Evolutionary conservation across 1,140 invertebrate genomes (phyloP).

Genomic region (Caenorhabditis latens): DNA sequence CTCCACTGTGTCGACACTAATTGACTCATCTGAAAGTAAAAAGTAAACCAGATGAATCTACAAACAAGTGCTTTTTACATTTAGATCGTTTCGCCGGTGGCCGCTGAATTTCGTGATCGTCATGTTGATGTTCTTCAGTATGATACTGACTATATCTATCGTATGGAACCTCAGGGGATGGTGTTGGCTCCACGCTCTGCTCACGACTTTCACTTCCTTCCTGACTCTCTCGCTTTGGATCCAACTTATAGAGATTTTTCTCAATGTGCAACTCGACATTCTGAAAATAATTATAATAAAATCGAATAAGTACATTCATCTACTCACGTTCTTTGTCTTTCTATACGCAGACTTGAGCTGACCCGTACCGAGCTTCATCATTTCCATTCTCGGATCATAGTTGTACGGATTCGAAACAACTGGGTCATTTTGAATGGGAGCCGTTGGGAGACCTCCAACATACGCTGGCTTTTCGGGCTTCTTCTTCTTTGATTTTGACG

Average conservation of each 20-base stretch:
- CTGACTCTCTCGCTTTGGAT: slow-evolving; percentile 37
- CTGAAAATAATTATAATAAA: slow-evolving; percentile 5
- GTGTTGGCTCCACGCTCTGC: background rate
- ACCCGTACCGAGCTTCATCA: slow-evolving; percentile 58
- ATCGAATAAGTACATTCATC: no score
- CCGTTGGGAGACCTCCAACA: slow-evolving; percentile 52
- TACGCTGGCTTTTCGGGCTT: slow-evolving; percentile 55
- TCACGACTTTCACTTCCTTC: background rate
- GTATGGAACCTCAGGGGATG: background rate
- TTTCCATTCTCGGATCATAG: slow-evolving; percentile 62
- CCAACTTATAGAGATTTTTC: slow-evolving; percentile 58
- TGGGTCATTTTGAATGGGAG: slow-evolving; percentile 54
- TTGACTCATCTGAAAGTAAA: background rate
- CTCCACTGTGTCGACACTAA: slow-evolving; percentile 9
- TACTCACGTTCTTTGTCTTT: slow-evolving; percentile 49
- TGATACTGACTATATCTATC: slow-evolving; percentile 5
- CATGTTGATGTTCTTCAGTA: background rate
- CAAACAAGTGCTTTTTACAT: background rate
- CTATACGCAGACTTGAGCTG: slow-evolving; percentile 59
- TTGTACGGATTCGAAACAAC: slow-evolving; percentile 59
- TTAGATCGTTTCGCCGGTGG: background rate
- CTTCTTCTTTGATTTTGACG: background rate
- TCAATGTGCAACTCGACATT: slow-evolving; percentile 44
- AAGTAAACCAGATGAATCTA: background rate
- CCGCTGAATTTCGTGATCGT: background rate